phyloP scores from a whole-genome alignment of 2,888 invertebrate species.

The Drosophila mercatorum region DNA sequence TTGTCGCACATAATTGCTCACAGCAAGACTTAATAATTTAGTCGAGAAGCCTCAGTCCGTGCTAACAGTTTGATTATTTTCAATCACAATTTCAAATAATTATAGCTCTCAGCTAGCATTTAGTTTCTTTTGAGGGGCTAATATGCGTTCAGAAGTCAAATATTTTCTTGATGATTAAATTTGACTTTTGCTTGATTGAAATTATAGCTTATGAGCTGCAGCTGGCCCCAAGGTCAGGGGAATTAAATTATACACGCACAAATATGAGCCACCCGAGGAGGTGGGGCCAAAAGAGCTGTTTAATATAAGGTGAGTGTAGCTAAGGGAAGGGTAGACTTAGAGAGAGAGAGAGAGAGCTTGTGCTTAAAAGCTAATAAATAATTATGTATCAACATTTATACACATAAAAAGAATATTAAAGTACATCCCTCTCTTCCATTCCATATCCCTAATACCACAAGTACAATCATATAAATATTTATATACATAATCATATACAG shows the following conservation, averaged over 20 bases:
- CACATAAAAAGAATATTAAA: background rate
- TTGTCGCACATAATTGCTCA: slow-evolving; percentile 26
- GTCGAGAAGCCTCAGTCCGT: background rate
- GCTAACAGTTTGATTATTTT: slow-evolving; percentile 6
- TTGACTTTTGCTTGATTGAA: background rate
- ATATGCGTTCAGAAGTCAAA: background rate
- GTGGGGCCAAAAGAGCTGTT: background rate
- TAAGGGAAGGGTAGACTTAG: background rate
- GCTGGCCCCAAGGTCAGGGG: background rate
- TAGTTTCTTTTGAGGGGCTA: background rate
- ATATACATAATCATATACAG: no score
- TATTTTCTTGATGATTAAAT: background rate
- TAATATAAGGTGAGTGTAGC: background rate
- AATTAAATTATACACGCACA: background rate
- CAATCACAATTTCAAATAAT: slow-evolving; percentile 6
- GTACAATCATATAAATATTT: no score
- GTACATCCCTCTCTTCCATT: background rate
- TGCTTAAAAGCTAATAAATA: background rate
- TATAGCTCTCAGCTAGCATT: background rate
- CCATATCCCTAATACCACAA: no score
- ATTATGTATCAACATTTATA: background rate
- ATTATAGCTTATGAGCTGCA: background rate
- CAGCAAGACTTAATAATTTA: slow-evolving; percentile 10
- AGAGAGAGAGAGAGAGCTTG: background rate
- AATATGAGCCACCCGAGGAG: no score